Evolutionary conservation across 2,888 invertebrate species (phyloP), one percentile per base, ranked within the genome.

Genomic region (Pollenia griseotomentosa): DNA sequence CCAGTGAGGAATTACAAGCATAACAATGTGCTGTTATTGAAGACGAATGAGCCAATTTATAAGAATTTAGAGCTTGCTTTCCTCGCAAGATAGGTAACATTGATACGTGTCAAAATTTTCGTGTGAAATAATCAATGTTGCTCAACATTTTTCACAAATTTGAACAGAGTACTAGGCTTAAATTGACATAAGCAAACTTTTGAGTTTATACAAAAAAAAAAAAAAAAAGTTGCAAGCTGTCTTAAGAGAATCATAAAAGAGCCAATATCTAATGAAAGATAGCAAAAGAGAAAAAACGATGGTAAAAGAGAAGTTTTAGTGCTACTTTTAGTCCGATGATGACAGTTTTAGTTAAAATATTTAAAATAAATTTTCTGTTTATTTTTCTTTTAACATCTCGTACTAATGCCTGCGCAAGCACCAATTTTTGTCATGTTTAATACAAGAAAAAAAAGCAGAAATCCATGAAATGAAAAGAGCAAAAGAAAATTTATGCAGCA

Each of bases 391-490:
- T 78, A 53, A 40, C 23, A 59, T 33, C 42, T 51, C 65, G 23
- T 59, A 65, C 48, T 19, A 42, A 73, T 63, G 78, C 57, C 55
- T 68, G 59, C 65, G 78, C 73, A 85, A 65, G 70, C 85, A 85
- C 77, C 59, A 68, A 75, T 42, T 78, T 81, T 77, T 81, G 66
- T 66, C 42, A 66, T 77, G 66, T 44, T 65, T 59, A 74, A 81
- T 40, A 66, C 19, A 12, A 66, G 59, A 33, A 33, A 33, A 33
- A 33, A 33, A 33, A 33, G 33, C 33, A 6, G 1, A 51, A 75
- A 46, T 65, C 23, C 14, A 51, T 10, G 16, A 59, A 59, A 48
- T 40, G 8, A n/a, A 23, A 70, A 46, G 55, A 66, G 48, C 14
- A 57, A 73, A 46, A 53, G 51, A 63, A 61, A 71, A 44, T 48